phyloP scores from a whole-genome alignment of 2,797 vertebrate genomes.

The Rhinatrema bivittatum region DNA sequence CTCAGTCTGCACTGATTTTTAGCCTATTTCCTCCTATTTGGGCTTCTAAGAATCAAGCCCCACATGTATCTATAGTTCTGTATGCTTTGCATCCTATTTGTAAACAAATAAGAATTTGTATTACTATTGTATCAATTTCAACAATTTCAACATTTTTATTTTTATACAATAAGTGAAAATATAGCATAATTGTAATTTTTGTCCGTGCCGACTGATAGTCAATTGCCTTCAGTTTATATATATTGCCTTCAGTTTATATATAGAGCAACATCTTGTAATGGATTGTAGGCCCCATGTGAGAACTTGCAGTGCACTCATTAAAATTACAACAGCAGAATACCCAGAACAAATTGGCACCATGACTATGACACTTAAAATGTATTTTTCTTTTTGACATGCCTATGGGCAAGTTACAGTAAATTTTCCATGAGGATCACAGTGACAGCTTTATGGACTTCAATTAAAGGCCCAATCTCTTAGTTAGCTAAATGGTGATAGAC shows the following conservation, averaged over 20 bases:
- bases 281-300: constrained; percentile 19
- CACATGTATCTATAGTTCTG: too few species aligned
- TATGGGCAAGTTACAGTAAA: constrained; percentile 21
- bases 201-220: constrained; percentile 30
- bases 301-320: constrained; percentile 26
- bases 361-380: constrained; percentile 24
- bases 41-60: too few species aligned
- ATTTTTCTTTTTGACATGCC: constrained; percentile 23
- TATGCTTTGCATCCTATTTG: constrained; percentile 21
- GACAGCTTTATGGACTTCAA: constrained; percentile 21
- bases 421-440: constrained; percentile 14
- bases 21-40: too few species aligned
- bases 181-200: constrained; percentile 28
- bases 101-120: constrained; percentile 10
- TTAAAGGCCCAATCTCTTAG: constrained; percentile 8
- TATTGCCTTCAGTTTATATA: constrained; percentile 3
- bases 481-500: constrained; percentile 6
- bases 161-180: too few species aligned
- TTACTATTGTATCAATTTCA: constrained; percentile 20
- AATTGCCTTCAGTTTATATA: constrained; percentile 9
- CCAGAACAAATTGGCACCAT: constrained; percentile 37
- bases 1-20: too few species aligned
- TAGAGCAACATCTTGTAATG: constrained; percentile 21
- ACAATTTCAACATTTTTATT: constrained; percentile 26
- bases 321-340: constrained; percentile 23